Evolutionary conservation across 2,113 vertebrate species (phyloP).

Genomic region (Psephotus haematonotus): DNA sequence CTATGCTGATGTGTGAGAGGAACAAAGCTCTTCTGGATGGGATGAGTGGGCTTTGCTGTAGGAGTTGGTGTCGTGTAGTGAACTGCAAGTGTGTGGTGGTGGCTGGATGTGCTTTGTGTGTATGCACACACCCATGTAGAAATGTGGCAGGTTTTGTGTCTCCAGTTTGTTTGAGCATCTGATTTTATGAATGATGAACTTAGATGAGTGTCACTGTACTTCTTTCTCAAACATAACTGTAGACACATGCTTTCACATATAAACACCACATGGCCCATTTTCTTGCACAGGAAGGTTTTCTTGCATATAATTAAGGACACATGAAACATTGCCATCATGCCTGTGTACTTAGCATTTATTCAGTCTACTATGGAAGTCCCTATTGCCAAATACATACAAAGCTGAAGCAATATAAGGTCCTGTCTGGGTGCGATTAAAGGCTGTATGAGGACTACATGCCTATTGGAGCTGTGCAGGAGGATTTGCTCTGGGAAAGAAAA

Average conservation of each 20-base stretch:
- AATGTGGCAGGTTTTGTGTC: background rate
- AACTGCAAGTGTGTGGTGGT: background rate
- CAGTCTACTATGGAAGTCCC: background rate
- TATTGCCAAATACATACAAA: background rate
- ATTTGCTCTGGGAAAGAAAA: background rate
- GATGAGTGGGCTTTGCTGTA: background rate
- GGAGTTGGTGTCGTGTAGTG: background rate
- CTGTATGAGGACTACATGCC: background rate
- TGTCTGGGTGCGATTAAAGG: background rate
- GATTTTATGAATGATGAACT: background rate
- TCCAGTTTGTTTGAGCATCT: background rate
- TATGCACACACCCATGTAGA: background rate
- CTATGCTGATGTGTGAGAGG: background rate
- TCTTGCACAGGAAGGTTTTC: background rate
- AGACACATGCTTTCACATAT: background rate
- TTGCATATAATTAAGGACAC: background rate
- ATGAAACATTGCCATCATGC: background rate
- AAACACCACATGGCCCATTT: background rate
- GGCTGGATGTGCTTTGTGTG: background rate
- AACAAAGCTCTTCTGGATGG: background rate
- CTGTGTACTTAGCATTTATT: background rate
- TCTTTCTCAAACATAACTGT: background rate
- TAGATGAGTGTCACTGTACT: background rate
- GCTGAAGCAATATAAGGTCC: background rate
- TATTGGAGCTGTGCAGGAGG: background rate